A percentile compares a stretch with the other conserved stretches of the same genome.
These are phyloP conservation scores for Panorpa germanica DNA, from an alignment of 2,888 invertebrate species.

Conservation along the genomic window DNA sequence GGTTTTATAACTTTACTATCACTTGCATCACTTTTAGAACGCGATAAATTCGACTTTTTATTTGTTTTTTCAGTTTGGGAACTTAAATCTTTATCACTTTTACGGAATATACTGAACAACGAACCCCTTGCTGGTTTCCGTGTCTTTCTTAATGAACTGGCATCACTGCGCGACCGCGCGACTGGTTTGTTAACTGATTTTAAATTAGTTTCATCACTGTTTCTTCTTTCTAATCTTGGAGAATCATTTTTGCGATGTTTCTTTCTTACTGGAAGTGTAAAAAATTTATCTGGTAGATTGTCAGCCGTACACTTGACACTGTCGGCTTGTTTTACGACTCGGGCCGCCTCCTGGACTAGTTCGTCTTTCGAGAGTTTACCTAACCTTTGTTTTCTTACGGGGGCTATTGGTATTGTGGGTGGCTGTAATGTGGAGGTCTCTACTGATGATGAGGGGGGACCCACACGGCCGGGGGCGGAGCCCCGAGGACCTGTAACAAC, in stretches of 20 bases:
- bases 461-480: too few species aligned
- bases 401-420: too few species aligned
- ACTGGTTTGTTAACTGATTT: conserved; percentile 23
- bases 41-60: conserved; percentile 24
- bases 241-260: conserved; percentile 26
- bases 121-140: conserved; percentile 35
- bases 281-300: conserved; percentile 40
- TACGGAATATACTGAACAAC: conserved; percentile 45
- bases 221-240: conserved; percentile 34
- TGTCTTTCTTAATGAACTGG: conserved; percentile 23
- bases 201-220: too few species aligned
- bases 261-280: conserved; percentile 44
- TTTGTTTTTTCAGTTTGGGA: conserved; percentile 10
- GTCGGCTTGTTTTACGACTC: conserved; percentile 53
- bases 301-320: conserved; percentile 47
- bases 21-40: conserved; percentile 46
- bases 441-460: too few species aligned
- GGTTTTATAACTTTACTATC: conserved; percentile 28
- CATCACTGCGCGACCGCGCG: conserved; percentile 37
- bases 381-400: too few species aligned
- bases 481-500: too few species aligned
- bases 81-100: conserved; percentile 31
- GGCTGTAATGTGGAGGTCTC: too few species aligned
- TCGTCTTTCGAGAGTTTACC: conserved; percentile 55
- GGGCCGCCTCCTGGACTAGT: conserved; percentile 56